Evolutionary conservation across 2,797 vertebrate genomes (phyloP).

Genomic region (Miichthys miiuy): DNA sequence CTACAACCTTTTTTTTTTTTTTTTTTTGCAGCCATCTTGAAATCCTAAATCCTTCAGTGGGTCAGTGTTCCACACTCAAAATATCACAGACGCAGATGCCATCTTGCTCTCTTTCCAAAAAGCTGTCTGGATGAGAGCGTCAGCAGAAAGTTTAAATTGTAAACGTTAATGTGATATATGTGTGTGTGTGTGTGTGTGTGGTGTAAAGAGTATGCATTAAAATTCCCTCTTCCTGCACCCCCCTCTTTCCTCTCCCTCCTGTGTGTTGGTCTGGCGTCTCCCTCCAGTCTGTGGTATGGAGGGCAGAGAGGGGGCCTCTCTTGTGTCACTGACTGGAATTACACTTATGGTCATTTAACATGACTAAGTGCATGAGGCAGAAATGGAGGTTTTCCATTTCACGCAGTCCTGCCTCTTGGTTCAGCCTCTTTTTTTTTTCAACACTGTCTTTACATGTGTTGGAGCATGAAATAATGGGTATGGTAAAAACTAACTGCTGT

Average conservation of each 20-base stretch:
- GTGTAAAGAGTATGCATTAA: constrained; percentile 59
- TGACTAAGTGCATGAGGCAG: constrained; percentile 61
- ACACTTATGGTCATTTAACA: constrained; percentile 76
- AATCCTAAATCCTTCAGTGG: constrained; percentile 42
- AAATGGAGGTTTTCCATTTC: constrained; percentile 64
- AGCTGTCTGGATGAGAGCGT: constrained; percentile 42
- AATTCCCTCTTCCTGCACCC: constrained; percentile 58
- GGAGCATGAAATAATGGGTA: background rate
- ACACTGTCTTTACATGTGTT: constrained; percentile 11
- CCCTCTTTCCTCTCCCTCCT: constrained; percentile 26
- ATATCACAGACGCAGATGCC: constrained; percentile 30
- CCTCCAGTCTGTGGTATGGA: constrained; percentile 78
- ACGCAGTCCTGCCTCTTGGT: constrained; percentile 13
- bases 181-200: constrained; percentile 19
- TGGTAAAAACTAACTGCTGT: background rate
- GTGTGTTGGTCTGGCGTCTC: constrained; percentile 69
- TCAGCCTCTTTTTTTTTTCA: constrained; percentile 4
- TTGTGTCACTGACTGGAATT: constrained; percentile 76
- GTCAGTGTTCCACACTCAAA: constrained; percentile 34
- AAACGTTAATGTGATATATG: constrained; percentile 62
- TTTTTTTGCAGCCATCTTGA: constrained; percentile 41
- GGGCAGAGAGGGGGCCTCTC: constrained; percentile 73
- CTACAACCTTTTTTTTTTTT: background rate
- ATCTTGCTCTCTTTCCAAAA: constrained; percentile 43
- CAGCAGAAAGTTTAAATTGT: constrained; percentile 66